Evolutionary conservation across 2,113 vertebrate species (phyloP), one percentile per base, ranked within the genome.

Genomic region (Vanacampus margaritifer): DNA sequence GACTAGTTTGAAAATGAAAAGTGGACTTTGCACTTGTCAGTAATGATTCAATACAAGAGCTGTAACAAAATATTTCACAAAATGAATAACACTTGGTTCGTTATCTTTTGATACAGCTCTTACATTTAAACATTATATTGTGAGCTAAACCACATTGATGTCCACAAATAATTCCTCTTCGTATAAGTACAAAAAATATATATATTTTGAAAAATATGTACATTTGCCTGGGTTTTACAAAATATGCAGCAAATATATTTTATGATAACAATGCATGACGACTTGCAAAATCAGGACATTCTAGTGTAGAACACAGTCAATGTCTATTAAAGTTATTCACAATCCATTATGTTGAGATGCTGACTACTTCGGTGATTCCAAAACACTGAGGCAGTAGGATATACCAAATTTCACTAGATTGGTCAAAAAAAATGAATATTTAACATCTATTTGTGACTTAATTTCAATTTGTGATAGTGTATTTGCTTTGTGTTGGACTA

Each of bases 1-100:
- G 21, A 67, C 26, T 35, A n/a, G 6, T 51, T 43, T 1, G 7
- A 61, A 71, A 32, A 57, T 19, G 0, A 10, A 61, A 71, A 36
- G 54, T 19, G 0, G 76, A 84, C 74, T 75, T 84, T 83, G 67
- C 11, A 46, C 72, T 68, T 36, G 36, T 11, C 21, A 21, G 19
- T 9, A 51, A 46, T 46, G 17, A 23, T 51, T 2, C 21, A 51
- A n/a, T 51, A 51, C 21, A n/a, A 2, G 48, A 21, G 21, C 48
- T n/a, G 2, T n/a, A 10, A 51, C 48, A 51, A n/a, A n/a, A 11
- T 19, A n/a, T 51, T 8, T 51, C 8, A 9, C 21, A 50, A 50
- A 41, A 41, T 6, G 3, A 41, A 41, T 41, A 41, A 32, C 13
- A 41, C n/a, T n/a, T n/a, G n/a, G n/a, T n/a, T n/a, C n/a, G n/a